Base-by-base conservation (phyloP, 2,113 vertebrate genomes). In the Lethenteron camtschaticum region DNA sequence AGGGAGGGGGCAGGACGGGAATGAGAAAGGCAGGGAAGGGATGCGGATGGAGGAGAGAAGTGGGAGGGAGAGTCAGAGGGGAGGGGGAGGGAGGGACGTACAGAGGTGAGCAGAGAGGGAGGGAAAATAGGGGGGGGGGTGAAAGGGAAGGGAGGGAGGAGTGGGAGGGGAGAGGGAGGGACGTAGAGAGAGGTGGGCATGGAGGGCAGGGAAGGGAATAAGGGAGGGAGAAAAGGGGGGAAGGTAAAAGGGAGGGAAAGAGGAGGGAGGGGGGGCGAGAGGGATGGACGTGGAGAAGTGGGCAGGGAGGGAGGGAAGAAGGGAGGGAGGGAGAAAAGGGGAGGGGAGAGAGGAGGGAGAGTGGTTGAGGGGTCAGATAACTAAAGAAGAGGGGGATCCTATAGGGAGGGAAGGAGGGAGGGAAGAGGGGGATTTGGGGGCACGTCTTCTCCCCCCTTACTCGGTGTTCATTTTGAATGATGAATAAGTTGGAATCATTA, bases 251-350 rank as follows among this genome's bases (percentile, higher is more conserved):
- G 6, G 56, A 41, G 8, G 5, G 0, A 1, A 11, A 1, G 14
- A 69, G 60, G 55, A 55, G 13, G 13, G 12, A 55, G 56, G 8
- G 57, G 63, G 0, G 2, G 10, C 55, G 60, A 56, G 57, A 8
- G 41, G 20, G 12, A 5, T 66, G 14, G 18, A 18, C 14, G 63
- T 63, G 68, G 3, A 71, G 75, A 73, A 72, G 74, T 71, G 72
- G 14, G 58, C 55, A 57, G 9, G 69, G 68, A 70, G 71, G 74
- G 72, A 75, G 75, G 75, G 73, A 75, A 75, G 73, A 76, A 72
- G 66, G 14, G 58, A 73, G 78, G 74, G 73, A 70, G 12, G 11
- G 57, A 9, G 4, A 14, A 55, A 10, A 9, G 68, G 18, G 69
- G 55, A 3, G 70, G 68, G 69, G 70, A 71, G 57, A 9, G 63